phyloP scores from a whole-genome alignment of 2,888 invertebrate genomes.

The Osmoderma eremita region DNA sequence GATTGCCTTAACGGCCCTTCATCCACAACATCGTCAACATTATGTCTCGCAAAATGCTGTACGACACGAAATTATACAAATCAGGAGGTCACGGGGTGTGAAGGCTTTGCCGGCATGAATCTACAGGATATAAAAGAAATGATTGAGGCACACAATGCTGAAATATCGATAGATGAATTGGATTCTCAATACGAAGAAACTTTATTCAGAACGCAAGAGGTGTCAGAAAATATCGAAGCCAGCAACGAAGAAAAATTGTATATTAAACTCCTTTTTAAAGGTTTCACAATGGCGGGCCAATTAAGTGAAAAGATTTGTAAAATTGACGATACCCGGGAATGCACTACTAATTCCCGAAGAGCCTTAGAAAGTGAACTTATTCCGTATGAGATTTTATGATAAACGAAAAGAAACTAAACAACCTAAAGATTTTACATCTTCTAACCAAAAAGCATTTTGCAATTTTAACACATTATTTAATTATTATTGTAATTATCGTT shows the following conservation, averaged over 20 bases:
- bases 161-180: slow-evolving; percentile 8
- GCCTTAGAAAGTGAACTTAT: not conserved
- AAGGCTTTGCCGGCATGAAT: not conserved
- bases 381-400: no score
- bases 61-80: not conserved
- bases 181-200: slow-evolving; percentile 7
- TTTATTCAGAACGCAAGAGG: not conserved
- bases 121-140: slow-evolving; percentile 4
- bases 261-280: not conserved
- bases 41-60: not conserved
- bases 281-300: slow-evolving; percentile 1
- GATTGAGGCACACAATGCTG: slow-evolving; percentile 4
- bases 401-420: no score
- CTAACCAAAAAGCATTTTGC: no score
- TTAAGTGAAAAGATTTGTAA: not conserved
- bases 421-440: no score
- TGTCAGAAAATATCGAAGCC: not conserved
- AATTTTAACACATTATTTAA: no score
- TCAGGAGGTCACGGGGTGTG: not conserved
- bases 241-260: not conserved
- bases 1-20: not conserved
- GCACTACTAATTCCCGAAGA: not conserved
- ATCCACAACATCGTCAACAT: not conserved
- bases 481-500: no score
- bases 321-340: not conserved